Percentiles rank a stretch among this genome's conserved stretches.
phyloP scores from a whole-genome alignment of 2,797 vertebrate genomes.

The Gallirallus australis region DNA sequence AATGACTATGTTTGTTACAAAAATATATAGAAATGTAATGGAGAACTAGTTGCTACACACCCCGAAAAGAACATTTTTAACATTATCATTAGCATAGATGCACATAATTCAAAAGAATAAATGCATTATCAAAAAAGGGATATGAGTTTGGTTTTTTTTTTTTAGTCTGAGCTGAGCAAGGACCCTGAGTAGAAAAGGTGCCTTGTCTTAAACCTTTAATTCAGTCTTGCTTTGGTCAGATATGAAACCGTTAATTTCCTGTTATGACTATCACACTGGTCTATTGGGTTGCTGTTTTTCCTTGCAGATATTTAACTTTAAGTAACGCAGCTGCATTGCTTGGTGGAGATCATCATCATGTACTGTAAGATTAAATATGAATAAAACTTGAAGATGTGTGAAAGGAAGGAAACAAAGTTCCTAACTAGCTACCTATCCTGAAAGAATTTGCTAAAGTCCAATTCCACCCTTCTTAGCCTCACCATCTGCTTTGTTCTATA shows the following conservation, averaged over 20 bases:
- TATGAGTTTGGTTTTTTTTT: too few relatives aligned
- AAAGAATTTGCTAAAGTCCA: background rate
- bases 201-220: background rate
- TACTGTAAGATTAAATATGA: background rate
- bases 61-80: background rate
- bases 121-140: background rate
- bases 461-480: background rate
- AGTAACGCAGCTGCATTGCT: background rate
- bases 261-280: background rate
- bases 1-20: background rate
- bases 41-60: background rate
- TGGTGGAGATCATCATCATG: background rate
- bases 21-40: background rate
- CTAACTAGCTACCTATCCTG: background rate
- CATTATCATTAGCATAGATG: background rate
- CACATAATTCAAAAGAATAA: background rate
- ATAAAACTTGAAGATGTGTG: background rate
- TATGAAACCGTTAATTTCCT: background rate
- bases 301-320: background rate
- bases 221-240: background rate
- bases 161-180: background rate
- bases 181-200: background rate
- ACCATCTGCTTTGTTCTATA: background rate
- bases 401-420: background rate
- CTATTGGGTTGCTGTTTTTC: background rate